Base-by-base conservation (phyloP, 2,888 invertebrate species). In the Rhamnusium bicolor region DNA sequence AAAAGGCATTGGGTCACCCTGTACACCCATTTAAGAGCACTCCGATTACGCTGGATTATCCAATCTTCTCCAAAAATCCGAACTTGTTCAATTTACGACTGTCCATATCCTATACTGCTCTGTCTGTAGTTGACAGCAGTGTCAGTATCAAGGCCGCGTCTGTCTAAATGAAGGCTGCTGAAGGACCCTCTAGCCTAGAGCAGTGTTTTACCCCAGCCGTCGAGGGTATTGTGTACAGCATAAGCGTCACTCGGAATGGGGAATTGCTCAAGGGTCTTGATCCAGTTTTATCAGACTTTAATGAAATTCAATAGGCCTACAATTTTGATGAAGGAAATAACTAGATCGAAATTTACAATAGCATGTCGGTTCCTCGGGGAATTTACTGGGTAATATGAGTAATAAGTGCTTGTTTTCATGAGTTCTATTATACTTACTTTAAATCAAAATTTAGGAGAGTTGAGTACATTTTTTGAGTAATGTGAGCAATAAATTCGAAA, bases 121-220 rank as follows among this genome's bases (percentile, higher is more conserved):
- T 16, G 24, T 21, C 58, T 58, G 71, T 18, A 53, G 29, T 27
- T 54, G 66, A 71, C 70, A 67, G 53, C 66, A 54, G 51, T 66
- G 69, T 73, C 70, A 69, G 53, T 60, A 62, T 67, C 73, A 73
- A 73, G 73, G 71, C 67, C 73, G 67, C 51, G 54, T 40, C 53
- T 61, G 70, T 54, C 62, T 62, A 49, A 61, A 65, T 40, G 49
- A 60, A 60, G 16, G 21, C 61, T 73, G 68, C 32, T 67, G 68
- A 67, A 73, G 66, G 49, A 66, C 73, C 73, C 69, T 62, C 69
- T 61, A 58, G 58, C 65, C 69, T 51, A 32, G 32, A 69, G 72
- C 49, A 40, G 46, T 40, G 27, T 72, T 61, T 49, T 63, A 73
- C 73, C 69, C 72, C 69, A 16, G 49, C 46, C 47, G 49, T 65